Evolutionary conservation across 2,888 invertebrate species (phyloP), one percentile per base, ranked within the genome.

Genomic region (Himalopsyche japonica): DNA sequence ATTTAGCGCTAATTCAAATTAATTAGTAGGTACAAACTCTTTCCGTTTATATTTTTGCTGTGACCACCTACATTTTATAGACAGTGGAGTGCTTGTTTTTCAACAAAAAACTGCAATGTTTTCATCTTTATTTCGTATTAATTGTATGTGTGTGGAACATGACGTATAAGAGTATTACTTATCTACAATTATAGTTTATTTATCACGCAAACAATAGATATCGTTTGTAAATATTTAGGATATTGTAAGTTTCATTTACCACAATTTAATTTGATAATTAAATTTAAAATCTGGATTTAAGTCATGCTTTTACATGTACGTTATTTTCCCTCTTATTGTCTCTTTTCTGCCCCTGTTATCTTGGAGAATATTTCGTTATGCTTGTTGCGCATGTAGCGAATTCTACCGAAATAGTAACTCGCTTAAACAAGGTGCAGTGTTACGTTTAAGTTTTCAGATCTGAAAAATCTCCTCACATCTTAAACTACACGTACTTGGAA

Each of bases 301-400:
- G 43, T 15, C 15, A 43, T 43, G 43, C 3, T 1, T 80, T 7
- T 37, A 10, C 7, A n/a, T 48, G 3, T 15, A 43, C 43, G 4
- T 15, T 4, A 0, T 43, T 15, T 70, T 5, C 12, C 8, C 10
- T 30, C 2, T 27, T 15, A 27, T 4, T 70, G 27, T 20, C 27
- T 70, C 30, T 27, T 12, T 30, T 34, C 34, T 12, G 0, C 37
- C 32, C 20, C 34, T 32, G 34, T 48, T 81, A 81, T 81, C 81
- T 57, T n/a, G 15, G 27, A 18, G 18, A 34, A 64, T 81, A 70
- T 81, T 81, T 81, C 64, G 70, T 81, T 81, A 70, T 70, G 70
- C 81, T 64, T 81, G 81, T 81, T 81, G 81, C 81, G n/a, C 64
- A n/a, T 37, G n/a, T 37, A 18, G 77, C 43, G 77, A 30, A 20